Evolutionary conservation across 2,888 invertebrate species (phyloP).

Genomic region (Acanthosepion pharaonis): DNA sequence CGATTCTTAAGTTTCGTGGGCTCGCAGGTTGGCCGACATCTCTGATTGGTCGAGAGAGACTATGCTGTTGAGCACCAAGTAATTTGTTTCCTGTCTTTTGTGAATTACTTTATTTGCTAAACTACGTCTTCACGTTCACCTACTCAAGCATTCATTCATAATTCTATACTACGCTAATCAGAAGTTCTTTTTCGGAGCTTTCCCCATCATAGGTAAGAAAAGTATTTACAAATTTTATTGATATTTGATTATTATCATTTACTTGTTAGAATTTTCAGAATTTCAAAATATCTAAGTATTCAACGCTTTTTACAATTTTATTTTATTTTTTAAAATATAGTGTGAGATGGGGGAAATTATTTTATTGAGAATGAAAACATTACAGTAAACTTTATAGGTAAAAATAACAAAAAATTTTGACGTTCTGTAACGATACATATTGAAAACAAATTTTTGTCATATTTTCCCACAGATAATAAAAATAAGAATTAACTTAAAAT

Average conservation of each 20-base stretch:
- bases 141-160: constrained; percentile 8
- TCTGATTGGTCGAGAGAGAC: constrained; percentile 33
- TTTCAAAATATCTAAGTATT: neutral
- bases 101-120: neutral
- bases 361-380: neutral
- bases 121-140: constrained; percentile 33
- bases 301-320: neutral
- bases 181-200: neutral
- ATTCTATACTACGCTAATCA: constrained; percentile 33
- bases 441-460: too few relatives aligned
- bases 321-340: neutral
- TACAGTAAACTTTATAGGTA: neutral
- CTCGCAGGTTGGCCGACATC: neutral
- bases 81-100: constrained; percentile 1
- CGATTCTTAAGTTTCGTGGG: neutral
- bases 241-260: neutral
- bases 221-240: neutral
- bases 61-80: neutral
- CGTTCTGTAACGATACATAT: too few relatives aligned
- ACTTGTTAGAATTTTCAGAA: neutral
- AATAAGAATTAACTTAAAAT: too few relatives aligned
- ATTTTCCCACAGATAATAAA: too few relatives aligned
- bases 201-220: constrained; percentile 2
- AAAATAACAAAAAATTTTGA: neutral
- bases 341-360: neutral